Evolutionary conservation across 1,140 invertebrate genomes (phyloP).

Genomic region (Hyles euphorbiae): DNA sequence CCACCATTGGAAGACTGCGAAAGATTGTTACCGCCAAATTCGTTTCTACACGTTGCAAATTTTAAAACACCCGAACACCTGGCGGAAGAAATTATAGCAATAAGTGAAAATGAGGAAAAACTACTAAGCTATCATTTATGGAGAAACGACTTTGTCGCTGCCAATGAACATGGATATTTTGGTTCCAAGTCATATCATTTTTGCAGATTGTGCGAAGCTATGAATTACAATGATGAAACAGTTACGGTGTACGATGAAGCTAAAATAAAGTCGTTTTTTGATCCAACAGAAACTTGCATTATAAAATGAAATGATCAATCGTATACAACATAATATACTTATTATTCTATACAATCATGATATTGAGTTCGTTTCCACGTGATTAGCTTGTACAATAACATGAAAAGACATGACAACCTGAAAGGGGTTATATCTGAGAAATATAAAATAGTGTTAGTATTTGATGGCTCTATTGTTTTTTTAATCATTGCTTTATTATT

Average conservation of each 20-base stretch:
- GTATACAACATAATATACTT: too few species aligned
- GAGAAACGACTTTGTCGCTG: constrained; percentile 79
- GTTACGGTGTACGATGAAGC: constrained; percentile 72
- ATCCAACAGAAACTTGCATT: constrained; percentile 10
- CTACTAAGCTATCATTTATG: constrained; percentile 79
- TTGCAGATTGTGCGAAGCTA: constrained; percentile 87
- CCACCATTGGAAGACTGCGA: constrained; percentile 70
- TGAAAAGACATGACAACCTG: too few species aligned
- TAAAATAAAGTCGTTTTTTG: constrained; percentile 32
- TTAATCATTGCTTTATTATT: too few species aligned
- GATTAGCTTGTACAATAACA: too few species aligned
- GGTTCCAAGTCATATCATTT: constrained; percentile 82
- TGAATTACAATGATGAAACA: constrained; percentile 77
- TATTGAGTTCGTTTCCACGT: too few species aligned
- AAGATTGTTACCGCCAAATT: constrained; percentile 77
- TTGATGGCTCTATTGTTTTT: too few species aligned
- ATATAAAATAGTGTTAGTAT: too few species aligned
- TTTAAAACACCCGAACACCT: constrained; percentile 78
- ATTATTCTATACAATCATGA: too few species aligned
- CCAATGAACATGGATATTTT: constrained; percentile 86
- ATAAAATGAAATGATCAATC: not conserved
- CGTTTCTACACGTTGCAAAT: constrained; percentile 85
- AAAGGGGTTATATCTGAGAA: too few species aligned
- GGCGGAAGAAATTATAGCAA: constrained; percentile 74
- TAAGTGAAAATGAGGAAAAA: constrained; percentile 43